Evolutionary conservation across 2,113 vertebrate species (phyloP), one percentile per base, ranked within the genome.

Genomic region (Nothobranchius furzeri): DNA sequence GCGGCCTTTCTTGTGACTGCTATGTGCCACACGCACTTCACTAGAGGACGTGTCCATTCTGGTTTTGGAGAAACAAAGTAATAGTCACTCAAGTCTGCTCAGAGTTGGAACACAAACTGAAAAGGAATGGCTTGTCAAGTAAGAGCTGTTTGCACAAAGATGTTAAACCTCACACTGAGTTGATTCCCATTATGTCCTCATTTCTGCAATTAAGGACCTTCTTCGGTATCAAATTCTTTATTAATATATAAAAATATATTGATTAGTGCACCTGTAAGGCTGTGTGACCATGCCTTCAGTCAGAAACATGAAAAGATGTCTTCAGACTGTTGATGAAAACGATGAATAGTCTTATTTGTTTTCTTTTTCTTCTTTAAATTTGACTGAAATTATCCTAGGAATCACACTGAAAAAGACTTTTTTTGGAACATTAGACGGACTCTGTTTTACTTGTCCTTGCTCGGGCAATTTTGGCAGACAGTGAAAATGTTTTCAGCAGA

Each of bases 201-300:
- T 11, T 11, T 12, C 43, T 45, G 12, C 4, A 12, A 45, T 30
- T 3, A 15, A 14, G 6, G 6, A 51, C 53, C 40, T 30, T 24
- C 36, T 35, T 15, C 45, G 20, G 12, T 15, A 45, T 68, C 14
- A 35, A n/a, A 64, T 3, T 6, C 17, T 42, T 40, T 8, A 10
- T n/a, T 4, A 45, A 45, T 7, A 42, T 12, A 17, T 40, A 43
- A 20, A 56, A 12, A 17, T 54, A 6, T 12, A 47, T 59, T 52
- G 54, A 42, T 67, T 60, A 67, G 20, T 58, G 17, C 8, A 47
- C 54, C 47, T 40, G 40, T 40, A 53, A 64, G 6, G 14, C 13
- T 20, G 10, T 24, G 47, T 17, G 17, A 24, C 14, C 13, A 51
- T 20, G 3, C 14, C 15, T 35, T 12, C 0, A 12, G 2, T 6